Percentiles rank a stretch among this genome's conserved stretches.
Conservation (phyloP, 2,113 vertebrate genomes). For the Nannobrachium achirus region DNA sequence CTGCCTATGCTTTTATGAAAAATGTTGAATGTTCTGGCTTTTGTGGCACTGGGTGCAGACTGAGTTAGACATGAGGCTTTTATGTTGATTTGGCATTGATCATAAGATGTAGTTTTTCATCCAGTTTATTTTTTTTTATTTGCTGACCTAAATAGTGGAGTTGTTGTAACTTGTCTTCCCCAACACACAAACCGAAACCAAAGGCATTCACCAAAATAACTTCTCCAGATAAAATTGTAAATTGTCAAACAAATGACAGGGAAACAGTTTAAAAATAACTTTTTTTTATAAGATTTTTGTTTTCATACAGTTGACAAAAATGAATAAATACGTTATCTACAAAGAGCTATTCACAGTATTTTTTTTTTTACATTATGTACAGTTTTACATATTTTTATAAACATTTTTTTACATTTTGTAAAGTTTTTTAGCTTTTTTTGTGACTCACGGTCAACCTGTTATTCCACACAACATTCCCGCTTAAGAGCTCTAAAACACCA, state of each 20-base stretch:
- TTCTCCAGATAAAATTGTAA: too few species aligned
- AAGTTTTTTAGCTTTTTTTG: conserved; percentile 55
- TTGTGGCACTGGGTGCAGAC: too few species aligned
- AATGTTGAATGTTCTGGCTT: too few species aligned
- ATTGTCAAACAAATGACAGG: neutral
- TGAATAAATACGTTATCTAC: conserved; percentile 97
- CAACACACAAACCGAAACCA: too few species aligned
- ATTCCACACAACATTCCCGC: conserved; percentile 44
- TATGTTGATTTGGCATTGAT: too few species aligned
- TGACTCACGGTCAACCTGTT: conserved; percentile 37
- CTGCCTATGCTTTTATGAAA: too few species aligned
- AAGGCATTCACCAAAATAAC: too few species aligned
- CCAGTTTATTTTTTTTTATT: too few species aligned
- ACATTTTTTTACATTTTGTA: conserved; percentile 67
- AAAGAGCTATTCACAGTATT: conserved; percentile 87
- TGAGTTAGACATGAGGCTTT: too few species aligned
- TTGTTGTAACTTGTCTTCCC: too few species aligned
- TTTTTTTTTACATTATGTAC: conserved; percentile 83
- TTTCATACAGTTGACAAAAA: conserved; percentile 68
- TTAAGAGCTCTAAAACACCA: conserved; percentile 39
- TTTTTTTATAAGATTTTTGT: conserved; percentile 66
- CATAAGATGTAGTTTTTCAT: too few species aligned
- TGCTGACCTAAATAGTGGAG: too few species aligned
- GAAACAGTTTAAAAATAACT: conserved; percentile 62
- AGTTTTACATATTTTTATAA: conserved; percentile 83